Evolutionary conservation across 2,113 vertebrate species (phyloP).

Genomic region (Petaurus breviceps): DNA sequence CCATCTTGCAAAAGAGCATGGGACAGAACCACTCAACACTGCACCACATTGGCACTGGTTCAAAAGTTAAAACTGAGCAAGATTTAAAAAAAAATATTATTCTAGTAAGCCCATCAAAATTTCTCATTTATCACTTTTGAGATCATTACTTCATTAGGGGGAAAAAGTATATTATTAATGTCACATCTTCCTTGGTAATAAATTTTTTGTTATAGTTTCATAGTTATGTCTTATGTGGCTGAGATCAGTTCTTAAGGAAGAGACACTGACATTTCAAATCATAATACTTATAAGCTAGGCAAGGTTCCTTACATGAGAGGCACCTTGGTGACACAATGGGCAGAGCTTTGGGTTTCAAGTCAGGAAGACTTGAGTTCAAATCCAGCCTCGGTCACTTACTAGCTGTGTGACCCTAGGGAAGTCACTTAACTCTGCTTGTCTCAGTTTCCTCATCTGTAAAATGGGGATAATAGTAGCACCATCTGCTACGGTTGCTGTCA

Average conservation of each 20-base stretch:
- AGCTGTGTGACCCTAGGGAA: background rate
- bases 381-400: background rate
- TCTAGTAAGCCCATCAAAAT: background rate
- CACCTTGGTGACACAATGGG: background rate
- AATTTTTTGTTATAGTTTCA: background rate
- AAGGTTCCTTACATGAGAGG: background rate
- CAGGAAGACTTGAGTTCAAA: background rate
- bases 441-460: background rate
- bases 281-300: conserved; percentile 36
- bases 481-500: background rate
- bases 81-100: background rate
- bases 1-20: too few species aligned
- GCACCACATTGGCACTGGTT: too few species aligned
- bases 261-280: conserved; percentile 2
- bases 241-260: background rate
- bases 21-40: too few species aligned
- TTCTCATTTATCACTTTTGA: background rate
- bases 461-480: background rate
- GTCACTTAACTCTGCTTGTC: background rate
- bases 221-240: background rate
- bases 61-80: background rate
- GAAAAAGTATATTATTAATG: background rate
- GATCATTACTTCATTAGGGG: background rate
- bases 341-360: background rate
- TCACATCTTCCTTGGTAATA: background rate